These are phyloP conservation scores for Pogona vitticeps DNA, from an alignment of 2,113 vertebrate genomes.

Conservation along the genomic window DNA sequence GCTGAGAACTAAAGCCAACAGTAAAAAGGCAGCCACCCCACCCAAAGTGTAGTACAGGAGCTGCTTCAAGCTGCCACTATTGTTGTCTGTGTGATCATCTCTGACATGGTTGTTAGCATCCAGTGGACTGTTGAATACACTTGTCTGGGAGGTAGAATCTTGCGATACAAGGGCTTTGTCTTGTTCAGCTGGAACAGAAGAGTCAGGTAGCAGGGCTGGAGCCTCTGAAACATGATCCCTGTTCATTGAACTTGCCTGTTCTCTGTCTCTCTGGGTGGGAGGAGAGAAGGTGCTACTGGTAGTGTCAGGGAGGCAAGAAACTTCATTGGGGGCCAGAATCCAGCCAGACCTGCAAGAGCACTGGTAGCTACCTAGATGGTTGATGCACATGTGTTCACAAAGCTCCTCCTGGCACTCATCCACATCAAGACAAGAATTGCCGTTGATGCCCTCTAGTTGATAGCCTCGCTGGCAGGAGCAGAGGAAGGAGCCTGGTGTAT, in stretches of 20 bases:
- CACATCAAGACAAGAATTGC: conserved; percentile 64
- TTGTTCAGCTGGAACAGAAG: not conserved
- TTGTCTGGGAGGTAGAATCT: not conserved
- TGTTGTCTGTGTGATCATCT: not conserved
- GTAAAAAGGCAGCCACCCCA: conserved; percentile 70
- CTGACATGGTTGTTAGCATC: not conserved
- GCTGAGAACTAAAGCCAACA: conserved; percentile 71
- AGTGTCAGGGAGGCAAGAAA: conserved; percentile 41
- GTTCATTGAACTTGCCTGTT: fast-evolving
- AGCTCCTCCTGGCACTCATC: conserved; percentile 65
- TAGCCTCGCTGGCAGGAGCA: conserved; percentile 76
- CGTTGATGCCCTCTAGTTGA: fast-evolving
- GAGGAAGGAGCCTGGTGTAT: conserved; percentile 67
- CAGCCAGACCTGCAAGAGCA: conserved; percentile 69
- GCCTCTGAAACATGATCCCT: not conserved
- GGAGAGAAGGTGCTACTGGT: not conserved
- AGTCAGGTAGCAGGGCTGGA: not conserved
- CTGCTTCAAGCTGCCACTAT: conserved; percentile 57
- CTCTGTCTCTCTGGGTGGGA: not conserved
- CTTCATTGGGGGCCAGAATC: not conserved
- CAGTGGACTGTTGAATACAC: not conserved
- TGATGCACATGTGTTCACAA: conserved; percentile 71
- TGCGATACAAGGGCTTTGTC: not conserved
- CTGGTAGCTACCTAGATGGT: conserved; percentile 65
- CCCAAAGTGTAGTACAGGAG: conserved; percentile 78